These are phyloP conservation scores for Platyura marginata DNA, from an alignment of 1,140 invertebrate genomes.

Conservation along the genomic window DNA sequence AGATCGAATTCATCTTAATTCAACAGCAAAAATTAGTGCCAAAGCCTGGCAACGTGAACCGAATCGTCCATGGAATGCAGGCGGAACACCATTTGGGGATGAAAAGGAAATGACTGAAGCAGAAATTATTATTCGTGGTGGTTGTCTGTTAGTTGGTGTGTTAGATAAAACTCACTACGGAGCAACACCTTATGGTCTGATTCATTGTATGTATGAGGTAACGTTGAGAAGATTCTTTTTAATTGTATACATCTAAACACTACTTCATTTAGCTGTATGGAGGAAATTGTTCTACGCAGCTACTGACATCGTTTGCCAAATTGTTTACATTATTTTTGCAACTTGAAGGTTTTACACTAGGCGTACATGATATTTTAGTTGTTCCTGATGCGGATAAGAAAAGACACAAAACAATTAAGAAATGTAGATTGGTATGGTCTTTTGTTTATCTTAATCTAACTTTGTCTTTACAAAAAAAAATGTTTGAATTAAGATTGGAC, in stretches of 20 bases:
- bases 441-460: no score
- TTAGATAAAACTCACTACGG: slow-evolving; percentile 96
- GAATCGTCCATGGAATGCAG: slow-evolving; percentile 36
- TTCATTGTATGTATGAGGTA: slow-evolving; percentile 82
- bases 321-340: slow-evolving; percentile 85
- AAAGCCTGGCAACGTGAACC: slow-evolving; percentile 51
- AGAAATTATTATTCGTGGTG: slow-evolving; percentile 75
- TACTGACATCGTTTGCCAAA: slow-evolving; percentile 80
- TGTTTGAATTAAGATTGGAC: slow-evolving; percentile 26
- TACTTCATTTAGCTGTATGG: slow-evolving; percentile 61
- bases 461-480: neutral
- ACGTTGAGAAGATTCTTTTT: neutral
- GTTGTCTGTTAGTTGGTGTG: slow-evolving; percentile 82
- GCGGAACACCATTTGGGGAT: slow-evolving; percentile 35
- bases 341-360: slow-evolving; percentile 81
- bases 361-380: slow-evolving; percentile 87
- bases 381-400: slow-evolving; percentile 46
- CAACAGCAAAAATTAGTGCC: slow-evolving; percentile 66
- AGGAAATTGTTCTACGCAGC: slow-evolving; percentile 52
- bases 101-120: slow-evolving; percentile 65
- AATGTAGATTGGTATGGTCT: slow-evolving; percentile 33
- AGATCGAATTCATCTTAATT: slow-evolving; percentile 53
- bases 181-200: slow-evolving; percentile 78
- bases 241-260: neutral
- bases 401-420: slow-evolving; percentile 48